Percentiles rank a stretch among this genome's conserved stretches.
Evolutionary conservation across 37 sponge, comb jelly and placozoan genomes (phyloP).

Genomic region (Geodia barretti): DNA sequence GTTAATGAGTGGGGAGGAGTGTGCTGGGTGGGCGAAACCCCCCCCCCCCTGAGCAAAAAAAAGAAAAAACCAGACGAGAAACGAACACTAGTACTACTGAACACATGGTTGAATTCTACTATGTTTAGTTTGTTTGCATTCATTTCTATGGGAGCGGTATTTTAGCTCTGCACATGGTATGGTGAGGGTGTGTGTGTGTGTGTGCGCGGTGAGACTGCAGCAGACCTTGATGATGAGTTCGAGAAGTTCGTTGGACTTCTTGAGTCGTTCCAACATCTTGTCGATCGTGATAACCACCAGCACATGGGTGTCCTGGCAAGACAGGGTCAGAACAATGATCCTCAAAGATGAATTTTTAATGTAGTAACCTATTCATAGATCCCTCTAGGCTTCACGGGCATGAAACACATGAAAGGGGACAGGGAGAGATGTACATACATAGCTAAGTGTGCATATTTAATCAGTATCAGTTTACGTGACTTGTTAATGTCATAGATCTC

Average conservation of each 20-base stretch:
- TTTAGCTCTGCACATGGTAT: not conserved
- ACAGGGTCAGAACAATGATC: not conserved
- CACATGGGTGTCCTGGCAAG: conserved; percentile 83
- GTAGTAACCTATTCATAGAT: not conserved
- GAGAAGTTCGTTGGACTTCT: conserved; percentile 95
- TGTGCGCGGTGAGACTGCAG: not conserved
- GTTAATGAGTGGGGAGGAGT: no score
- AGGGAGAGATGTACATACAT: not conserved
- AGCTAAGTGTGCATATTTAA: not conserved
- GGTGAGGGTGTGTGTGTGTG: no score
- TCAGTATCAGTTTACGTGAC: no score
- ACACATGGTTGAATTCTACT: no score
- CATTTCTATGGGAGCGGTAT: not conserved
- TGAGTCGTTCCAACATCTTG: conserved; percentile 91
- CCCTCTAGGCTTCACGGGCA: not conserved
- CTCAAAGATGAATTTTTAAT: no score
- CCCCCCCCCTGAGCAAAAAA: no score
- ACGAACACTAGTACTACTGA: no score
- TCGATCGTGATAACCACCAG: conserved; percentile 93
- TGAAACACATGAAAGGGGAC: not conserved
- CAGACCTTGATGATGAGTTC: conserved; percentile 91
- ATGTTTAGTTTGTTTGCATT: not conserved
- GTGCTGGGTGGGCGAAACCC: no score
- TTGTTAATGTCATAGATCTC: no score
- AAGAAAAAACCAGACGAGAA: no score